Evolutionary conservation across 2,113 vertebrate species (phyloP).

Genomic region (Chrysemys picta): DNA sequence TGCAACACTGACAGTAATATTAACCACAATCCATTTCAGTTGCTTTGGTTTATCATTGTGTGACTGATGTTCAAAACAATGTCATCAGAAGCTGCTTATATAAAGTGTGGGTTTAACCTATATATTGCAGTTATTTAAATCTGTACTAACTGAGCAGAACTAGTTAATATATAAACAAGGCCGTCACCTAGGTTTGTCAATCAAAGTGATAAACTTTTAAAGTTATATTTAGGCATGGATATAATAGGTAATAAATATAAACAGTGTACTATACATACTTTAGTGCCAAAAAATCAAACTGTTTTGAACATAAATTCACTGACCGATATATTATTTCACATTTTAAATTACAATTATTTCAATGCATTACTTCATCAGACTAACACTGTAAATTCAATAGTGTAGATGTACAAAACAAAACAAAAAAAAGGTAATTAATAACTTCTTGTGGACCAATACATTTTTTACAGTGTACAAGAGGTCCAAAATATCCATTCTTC

Average conservation of each 20-base stretch:
- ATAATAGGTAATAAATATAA: not conserved
- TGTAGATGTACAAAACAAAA: not conserved
- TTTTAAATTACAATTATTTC: not conserved
- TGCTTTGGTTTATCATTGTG: constrained; percentile 78
- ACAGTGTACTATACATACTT: not conserved
- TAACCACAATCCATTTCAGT: constrained; percentile 80
- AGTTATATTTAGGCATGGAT: not conserved
- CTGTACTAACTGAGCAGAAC: constrained; percentile 11
- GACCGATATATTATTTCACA: not conserved
- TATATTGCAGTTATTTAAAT: constrained; percentile 44
- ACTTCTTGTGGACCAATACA: not conserved
- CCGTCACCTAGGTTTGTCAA: not conserved
- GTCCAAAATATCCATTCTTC: not conserved
- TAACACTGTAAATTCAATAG: not conserved
- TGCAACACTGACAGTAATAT: constrained; percentile 78
- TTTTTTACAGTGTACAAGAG: not conserved
- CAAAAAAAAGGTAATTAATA: not conserved
- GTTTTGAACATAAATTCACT: not conserved
- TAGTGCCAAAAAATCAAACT: not conserved
- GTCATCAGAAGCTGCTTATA: constrained; percentile 70
- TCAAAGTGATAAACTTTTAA: not conserved
- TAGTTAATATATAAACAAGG: not conserved
- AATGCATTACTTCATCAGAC: not conserved
- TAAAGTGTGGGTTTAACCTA: constrained; percentile 75
- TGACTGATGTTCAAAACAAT: constrained; percentile 78